Conservation (phyloP, 35 echinoderm and acorn worm genomes). For the Heliocidaris erythrogramma region DNA sequence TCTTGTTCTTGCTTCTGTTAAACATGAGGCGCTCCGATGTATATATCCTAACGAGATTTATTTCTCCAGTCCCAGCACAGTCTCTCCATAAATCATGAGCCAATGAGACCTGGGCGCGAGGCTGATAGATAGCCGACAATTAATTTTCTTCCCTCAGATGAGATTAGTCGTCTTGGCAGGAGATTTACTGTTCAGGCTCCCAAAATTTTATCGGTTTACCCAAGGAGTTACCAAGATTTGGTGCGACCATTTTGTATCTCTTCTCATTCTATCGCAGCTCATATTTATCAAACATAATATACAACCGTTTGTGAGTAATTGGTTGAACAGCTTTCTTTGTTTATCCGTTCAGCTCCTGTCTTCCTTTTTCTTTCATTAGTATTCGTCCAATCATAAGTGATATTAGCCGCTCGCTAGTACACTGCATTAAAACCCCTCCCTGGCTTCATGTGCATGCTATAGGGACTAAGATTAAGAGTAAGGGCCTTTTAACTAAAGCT, state of each 20-base stretch:
- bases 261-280: neutral
- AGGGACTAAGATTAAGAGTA: too few relatives aligned
- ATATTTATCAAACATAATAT: conserved; percentile 14
- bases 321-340: neutral
- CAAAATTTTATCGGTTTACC: neutral
- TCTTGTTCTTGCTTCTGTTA: neutral
- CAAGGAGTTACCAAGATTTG: too few relatives aligned
- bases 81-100: neutral
- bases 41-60: neutral
- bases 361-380: too few relatives aligned
- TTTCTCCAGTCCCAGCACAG: neutral
- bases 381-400: too few relatives aligned
- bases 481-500: too few relatives aligned
- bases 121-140: neutral
- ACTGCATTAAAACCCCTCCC: too few relatives aligned
- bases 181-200: neutral
- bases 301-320: neutral
- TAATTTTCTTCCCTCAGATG: neutral
- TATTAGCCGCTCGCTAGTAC: too few relatives aligned
- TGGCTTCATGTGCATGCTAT: too few relatives aligned
- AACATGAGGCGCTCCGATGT: neutral
- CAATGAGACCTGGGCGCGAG: neutral
- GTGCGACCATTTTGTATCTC: neutral
- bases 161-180: neutral
- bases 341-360: too few relatives aligned